Base-by-base conservation (phyloP, 2,888 invertebrate species). In the Rhingia rostrata region DNA sequence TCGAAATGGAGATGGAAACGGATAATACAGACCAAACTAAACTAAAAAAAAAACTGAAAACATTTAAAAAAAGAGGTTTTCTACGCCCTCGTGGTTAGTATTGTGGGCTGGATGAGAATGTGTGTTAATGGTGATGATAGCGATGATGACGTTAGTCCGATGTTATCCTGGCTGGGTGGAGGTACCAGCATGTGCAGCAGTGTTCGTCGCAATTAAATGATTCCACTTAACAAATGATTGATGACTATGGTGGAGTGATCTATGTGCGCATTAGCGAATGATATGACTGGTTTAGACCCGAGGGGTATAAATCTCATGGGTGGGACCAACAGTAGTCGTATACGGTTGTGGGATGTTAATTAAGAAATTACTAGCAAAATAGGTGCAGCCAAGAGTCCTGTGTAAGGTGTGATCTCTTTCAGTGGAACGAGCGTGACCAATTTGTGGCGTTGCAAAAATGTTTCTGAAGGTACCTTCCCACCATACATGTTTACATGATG, bases 61-160 rank as follows among this genome's bases (percentile, higher is more conserved):
- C 22, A 22, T 22, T 22, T 22, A 22, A 22, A 41, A 70, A 49
- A 51, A 2, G 30, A n/a, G 41, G 61, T 53, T 22, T 47, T 37
- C 14, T n/a, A 6, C 30, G n/a, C 37, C 41, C 41, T 6, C 32
- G 37, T 51, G 67, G 67, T 53, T 67, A 51, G 66, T 51, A 60
- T 60, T 30, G 54, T 54, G 63, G 63, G 32, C 45, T 33, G 10
- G n/a, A 33, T 32, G 12, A 22, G 22, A 70, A 41, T 47, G 47
- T 12, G 41, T 64, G 66, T 54, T 69, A 81, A 75, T 75, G 75
- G 35, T 60, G 45, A 41, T 60, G 64, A 67, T 61, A 70, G 41
- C 53, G 33, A 10, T 54, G 78, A 72, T 54, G 72, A 66, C 61
- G 83, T 58, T 66, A 63, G 33, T 47, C 14, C 47, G 22, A 6